Evolutionary conservation across 2,797 vertebrate species (phyloP).

Genomic region (Eulemur rubriventer): DNA sequence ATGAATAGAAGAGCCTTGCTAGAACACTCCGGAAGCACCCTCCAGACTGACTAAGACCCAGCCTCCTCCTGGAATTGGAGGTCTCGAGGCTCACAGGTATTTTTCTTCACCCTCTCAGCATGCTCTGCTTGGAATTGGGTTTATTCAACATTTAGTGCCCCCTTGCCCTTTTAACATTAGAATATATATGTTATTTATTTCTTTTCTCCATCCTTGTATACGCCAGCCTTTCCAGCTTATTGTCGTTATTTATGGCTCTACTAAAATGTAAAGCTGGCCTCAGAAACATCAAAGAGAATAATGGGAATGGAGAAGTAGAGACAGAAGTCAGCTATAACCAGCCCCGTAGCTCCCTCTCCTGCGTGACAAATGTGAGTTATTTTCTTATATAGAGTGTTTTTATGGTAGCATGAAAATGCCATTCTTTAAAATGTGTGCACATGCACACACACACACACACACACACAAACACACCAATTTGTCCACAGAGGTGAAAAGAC

Average conservation of each 20-base stretch:
- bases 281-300: constrained; percentile 44
- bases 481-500: not conserved
- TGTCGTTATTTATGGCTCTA: constrained; percentile 18
- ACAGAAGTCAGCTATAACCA: not conserved
- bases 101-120: not conserved
- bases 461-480: not conserved
- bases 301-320: constrained; percentile 2
- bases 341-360: not conserved
- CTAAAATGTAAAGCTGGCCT: constrained; percentile 39
- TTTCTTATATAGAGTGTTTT: not conserved
- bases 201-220: not conserved
- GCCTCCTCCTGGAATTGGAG: too few species aligned
- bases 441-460: not conserved
- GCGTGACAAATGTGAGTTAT: not conserved
- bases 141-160: not conserved
- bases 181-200: not conserved
- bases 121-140: not conserved
- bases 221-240: not conserved
- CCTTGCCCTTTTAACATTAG: not conserved
- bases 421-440: not conserved
- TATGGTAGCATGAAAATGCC: not conserved
- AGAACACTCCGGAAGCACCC: not conserved
- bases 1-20: not conserved
- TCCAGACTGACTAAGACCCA: fast-evolving
- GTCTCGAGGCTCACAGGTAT: fast-evolving